These are phyloP conservation scores for Toxotes jaculatrix DNA, from an alignment of 2,113 vertebrate species.

Conservation along the genomic window DNA sequence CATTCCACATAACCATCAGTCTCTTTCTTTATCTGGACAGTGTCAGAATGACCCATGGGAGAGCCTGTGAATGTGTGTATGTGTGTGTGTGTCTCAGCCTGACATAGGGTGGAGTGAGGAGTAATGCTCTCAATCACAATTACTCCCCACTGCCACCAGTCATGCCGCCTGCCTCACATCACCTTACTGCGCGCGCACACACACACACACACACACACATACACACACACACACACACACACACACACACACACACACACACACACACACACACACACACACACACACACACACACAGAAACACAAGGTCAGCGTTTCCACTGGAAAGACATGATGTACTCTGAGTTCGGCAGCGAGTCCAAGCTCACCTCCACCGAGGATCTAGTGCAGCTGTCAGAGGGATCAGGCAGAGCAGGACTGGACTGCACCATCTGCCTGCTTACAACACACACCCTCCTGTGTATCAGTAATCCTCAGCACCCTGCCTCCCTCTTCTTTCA, in stretches of 20 bases:
- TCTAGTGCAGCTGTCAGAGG: slow-evolving; percentile 76
- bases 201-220: slow-evolving; percentile 13
- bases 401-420: slow-evolving; percentile 55
- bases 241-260: slow-evolving; percentile 2
- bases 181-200: slow-evolving; percentile 36
- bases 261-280: slow-evolving; percentile 28
- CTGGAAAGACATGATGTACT: slow-evolving; percentile 69
- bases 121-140: slow-evolving; percentile 83
- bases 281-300: slow-evolving; percentile 38
- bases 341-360: slow-evolving; percentile 45
- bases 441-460: slow-evolving; percentile 73
- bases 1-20: slow-evolving; percentile 72
- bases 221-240: too few relatives aligned
- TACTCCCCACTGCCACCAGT: slow-evolving; percentile 79
- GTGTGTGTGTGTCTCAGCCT: slow-evolving; percentile 48
- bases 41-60: slow-evolving; percentile 83
- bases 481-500: slow-evolving; percentile 77
- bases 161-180: slow-evolving; percentile 73
- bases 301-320: slow-evolving; percentile 72
- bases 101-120: slow-evolving; percentile 76
- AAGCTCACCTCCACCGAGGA: slow-evolving; percentile 71
- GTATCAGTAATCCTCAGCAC: slow-evolving; percentile 69
- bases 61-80: slow-evolving; percentile 56
- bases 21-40: slow-evolving; percentile 83
- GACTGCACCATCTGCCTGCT: slow-evolving; percentile 73